Percentiles rank a stretch among this genome's conserved stretches.
Conservation (phyloP, 2,113 vertebrate species). For the Fukomys damarensis region DNA sequence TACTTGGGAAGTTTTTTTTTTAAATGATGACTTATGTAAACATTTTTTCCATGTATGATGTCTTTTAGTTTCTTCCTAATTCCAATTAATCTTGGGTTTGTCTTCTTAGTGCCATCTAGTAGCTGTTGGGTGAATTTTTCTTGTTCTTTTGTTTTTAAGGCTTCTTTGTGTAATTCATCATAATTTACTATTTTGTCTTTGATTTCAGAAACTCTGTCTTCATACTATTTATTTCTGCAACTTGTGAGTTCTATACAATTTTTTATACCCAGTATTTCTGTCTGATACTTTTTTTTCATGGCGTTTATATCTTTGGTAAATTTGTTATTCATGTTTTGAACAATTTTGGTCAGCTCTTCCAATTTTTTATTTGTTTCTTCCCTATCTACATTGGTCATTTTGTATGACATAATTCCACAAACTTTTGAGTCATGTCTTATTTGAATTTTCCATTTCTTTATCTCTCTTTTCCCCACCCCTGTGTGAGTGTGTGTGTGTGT, state of each 20-base stretch:
- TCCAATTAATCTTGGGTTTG: not conserved
- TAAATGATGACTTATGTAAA: not conserved
- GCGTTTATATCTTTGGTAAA: not conserved
- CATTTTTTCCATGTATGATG: not conserved
- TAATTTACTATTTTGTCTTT: not conserved
- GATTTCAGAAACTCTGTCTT: not conserved
- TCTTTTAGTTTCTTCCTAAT: not conserved
- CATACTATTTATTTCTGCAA: not conserved
- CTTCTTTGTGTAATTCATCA: not conserved
- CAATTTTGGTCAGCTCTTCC: not conserved
- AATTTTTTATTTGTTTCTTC: not conserved
- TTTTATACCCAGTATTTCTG: not conserved
- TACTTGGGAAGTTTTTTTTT: not conserved
- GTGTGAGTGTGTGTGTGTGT: too few relatives aligned
- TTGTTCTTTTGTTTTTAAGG: not conserved
- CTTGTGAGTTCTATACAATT: not conserved
- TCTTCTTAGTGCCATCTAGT: not conserved
- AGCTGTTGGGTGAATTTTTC: not conserved
- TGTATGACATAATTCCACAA: not conserved
- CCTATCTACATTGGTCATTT: not conserved
- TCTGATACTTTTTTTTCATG: not conserved
- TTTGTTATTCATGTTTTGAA: not conserved
- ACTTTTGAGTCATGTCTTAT: not conserved
- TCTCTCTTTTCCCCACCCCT: too few relatives aligned
- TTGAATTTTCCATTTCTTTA: not conserved